Evolutionary conservation across 2,113 vertebrate genomes (phyloP), one percentile per base, ranked within the genome.

Genomic region (Bos taurus): DNA sequence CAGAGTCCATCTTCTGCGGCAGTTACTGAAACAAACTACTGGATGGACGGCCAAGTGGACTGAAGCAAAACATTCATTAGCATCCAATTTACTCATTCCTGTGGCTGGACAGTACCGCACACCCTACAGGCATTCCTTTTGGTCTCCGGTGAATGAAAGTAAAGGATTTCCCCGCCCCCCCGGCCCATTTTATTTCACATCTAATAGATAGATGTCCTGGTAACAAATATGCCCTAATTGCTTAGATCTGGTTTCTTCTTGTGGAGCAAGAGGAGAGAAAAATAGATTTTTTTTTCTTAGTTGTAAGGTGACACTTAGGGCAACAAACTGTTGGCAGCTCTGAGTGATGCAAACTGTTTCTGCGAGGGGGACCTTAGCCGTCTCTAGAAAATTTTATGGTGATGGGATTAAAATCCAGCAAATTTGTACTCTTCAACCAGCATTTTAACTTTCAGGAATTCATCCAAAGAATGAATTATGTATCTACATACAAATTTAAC

Each of bases 351-450:
- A 64, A 84, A 84, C 67, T 46, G 7, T 83, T 89, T 95, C 56
- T 91, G 7, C 60, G 12, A 23, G 14, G 0, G 16, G 26, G 74
- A 7, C 2, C 56, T 93, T 36, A 59, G 46, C 21, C 46, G 2
- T 74, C 46, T 95, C 92, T 28, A 36, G 94, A 93, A 83, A 96
- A 54, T 54, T 91, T 86, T 56, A 64, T 71, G 54, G 52, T 40
- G 25, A 84, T 84, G 48, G n/a, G n/a, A 96, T 92, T 97, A 98
- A 93, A 97, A 96, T 80, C 57, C 36, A 91, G 9, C 15, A 82
- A 81, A 95, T 95, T 60, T 93, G 9, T 94, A 62, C 28, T 57
- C 80, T 96, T 94, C 57, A 21, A 21, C 43, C 33, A 93, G n/a
- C 6, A 52, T 71, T 95, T 93, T 91, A 91, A 80, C 33, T 84